phyloP scores from a whole-genome alignment of 1,140 invertebrate genomes.

The Sitodiplosis mosellana region DNA sequence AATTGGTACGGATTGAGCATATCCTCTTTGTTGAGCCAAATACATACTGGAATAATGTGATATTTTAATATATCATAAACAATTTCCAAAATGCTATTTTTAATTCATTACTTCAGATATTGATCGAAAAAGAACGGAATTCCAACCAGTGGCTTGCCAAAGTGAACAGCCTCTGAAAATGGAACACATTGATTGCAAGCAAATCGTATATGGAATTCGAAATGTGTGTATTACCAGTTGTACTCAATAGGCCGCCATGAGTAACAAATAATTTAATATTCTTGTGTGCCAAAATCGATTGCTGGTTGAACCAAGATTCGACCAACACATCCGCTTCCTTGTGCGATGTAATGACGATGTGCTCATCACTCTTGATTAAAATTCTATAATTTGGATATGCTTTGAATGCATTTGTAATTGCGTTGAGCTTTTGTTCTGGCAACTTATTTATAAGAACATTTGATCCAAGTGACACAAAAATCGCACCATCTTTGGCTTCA shows the following conservation, averaged over 20 bases:
- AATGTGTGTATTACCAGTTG: conserved; percentile 12
- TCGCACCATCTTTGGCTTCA: conserved; percentile 35
- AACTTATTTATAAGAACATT: conserved; percentile 26
- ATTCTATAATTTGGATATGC: conserved; percentile 32
- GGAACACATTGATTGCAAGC: no score
- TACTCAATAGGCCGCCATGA: conserved; percentile 46
- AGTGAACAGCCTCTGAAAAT: conserved; percentile 34
- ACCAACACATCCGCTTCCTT: conserved; percentile 30
- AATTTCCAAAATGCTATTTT: no score
- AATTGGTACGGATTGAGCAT: no score
- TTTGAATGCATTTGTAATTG: conserved; percentile 29
- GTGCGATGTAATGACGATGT: conserved; percentile 22
- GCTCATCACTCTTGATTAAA: conserved; percentile 43
- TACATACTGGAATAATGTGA: no score
- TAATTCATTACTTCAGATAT: no score
- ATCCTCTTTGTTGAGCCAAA: no score
- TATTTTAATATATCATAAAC: no score
- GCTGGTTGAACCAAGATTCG: conserved; percentile 41
- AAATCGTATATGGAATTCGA: no score
- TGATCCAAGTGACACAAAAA: conserved; percentile 42
- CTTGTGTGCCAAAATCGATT: conserved; percentile 38
- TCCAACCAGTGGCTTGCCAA: conserved; percentile 41
- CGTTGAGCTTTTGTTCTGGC: conserved; percentile 24
- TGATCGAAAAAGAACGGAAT: conserved; percentile 42
- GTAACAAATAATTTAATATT: conserved; percentile 42